Evolutionary conservation across 2,888 invertebrate genomes (phyloP).

Genomic region (Tinea pellionella): DNA sequence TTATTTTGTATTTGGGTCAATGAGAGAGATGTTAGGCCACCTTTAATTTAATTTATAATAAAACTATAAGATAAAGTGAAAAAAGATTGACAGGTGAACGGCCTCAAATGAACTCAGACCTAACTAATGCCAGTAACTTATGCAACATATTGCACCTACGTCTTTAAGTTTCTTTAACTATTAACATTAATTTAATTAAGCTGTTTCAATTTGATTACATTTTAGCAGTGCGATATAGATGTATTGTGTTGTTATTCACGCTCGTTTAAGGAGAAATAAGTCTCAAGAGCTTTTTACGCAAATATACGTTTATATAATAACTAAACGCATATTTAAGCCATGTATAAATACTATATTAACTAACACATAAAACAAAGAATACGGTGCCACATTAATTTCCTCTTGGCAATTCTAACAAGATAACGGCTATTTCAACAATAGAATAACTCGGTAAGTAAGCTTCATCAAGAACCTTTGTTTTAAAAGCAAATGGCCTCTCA

Average conservation of each 20-base stretch:
- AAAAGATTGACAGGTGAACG: slow-evolving; percentile 11
- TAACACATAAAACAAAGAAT: too few relatives aligned
- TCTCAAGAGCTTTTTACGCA: too few relatives aligned
- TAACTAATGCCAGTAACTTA: slow-evolving; percentile 1
- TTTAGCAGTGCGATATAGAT: too few relatives aligned
- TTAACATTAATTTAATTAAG: neutral
- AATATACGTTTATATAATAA: too few relatives aligned
- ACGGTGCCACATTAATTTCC: too few relatives aligned
- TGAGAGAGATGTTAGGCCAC: neutral
- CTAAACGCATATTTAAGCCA: too few relatives aligned
- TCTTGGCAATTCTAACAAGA: slow-evolving; percentile 1
- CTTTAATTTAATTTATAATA: neutral
- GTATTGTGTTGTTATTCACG: too few relatives aligned
- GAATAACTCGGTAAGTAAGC: slow-evolving; percentile 7
- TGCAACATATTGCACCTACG: neutral
- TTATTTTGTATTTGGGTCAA: neutral
- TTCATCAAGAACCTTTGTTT: slow-evolving; percentile 10
- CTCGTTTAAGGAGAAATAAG: too few relatives aligned
- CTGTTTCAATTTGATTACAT: neutral
- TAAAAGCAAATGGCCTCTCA: slow-evolving; percentile 7
- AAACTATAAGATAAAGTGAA: neutral
- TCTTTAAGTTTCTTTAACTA: neutral
- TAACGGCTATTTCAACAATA: neutral
- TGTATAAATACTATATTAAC: too few relatives aligned
- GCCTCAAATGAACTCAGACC: slow-evolving; percentile 7